A percentile compares a stretch with the other conserved stretches of the same genome.
These are phyloP conservation scores for Lottia gigantea DNA, from an alignment of 2,888 invertebrate genomes.

Conservation along the genomic window DNA sequence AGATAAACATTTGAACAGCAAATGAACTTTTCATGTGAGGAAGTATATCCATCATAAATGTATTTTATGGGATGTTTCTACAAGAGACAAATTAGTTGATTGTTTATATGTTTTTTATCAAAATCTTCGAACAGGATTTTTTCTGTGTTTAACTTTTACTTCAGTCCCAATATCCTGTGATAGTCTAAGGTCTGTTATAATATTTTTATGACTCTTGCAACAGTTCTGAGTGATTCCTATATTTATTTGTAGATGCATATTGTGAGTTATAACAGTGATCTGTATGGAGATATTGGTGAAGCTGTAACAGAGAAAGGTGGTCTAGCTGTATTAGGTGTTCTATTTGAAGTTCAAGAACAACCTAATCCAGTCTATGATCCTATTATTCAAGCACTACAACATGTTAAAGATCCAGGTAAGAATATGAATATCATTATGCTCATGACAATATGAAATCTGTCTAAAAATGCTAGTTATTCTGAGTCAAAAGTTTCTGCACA, in stretches of 20 bases:
- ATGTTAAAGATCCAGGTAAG: constrained; percentile 52
- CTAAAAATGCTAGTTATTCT: no score
- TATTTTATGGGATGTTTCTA: no score
- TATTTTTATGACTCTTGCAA: no score
- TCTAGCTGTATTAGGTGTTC: constrained; percentile 75
- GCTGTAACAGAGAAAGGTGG: constrained; percentile 73
- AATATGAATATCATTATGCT: not conserved
- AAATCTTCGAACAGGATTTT: not conserved
- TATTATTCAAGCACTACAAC: constrained; percentile 46
- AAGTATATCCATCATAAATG: no score
- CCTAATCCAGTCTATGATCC: constrained; percentile 53
- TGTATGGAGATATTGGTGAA: constrained; percentile 70
- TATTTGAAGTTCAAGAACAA: constrained; percentile 71
- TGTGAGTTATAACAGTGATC: constrained; percentile 77
- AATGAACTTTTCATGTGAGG: no score
- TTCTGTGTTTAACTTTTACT: constrained; percentile 4
- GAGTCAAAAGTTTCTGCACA: no score
- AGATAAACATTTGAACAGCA: no score
- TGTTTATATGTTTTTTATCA: no score
- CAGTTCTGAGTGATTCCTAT: not conserved
- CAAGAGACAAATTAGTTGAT: no score
- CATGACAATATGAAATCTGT: not conserved
- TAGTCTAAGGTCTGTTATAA: no score
- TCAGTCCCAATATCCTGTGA: no score
- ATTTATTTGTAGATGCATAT: constrained; percentile 75